Conservation (phyloP, 2,113 vertebrate genomes). For the Spilogale gracilis region DNA sequence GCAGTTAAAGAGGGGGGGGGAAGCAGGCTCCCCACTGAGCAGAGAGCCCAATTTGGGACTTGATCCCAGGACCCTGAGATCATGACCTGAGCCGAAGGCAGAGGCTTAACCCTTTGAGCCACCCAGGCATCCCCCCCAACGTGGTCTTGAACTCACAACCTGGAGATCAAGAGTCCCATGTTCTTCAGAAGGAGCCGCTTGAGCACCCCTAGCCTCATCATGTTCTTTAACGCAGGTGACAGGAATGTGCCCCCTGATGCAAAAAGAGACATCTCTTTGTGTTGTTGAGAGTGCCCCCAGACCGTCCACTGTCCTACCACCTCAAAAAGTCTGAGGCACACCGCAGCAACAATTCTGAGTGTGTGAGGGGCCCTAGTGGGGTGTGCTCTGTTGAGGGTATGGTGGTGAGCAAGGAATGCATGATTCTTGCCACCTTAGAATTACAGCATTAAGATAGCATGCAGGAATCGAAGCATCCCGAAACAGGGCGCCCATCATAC, state of each 20-base stretch:
- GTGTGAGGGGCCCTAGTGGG: background rate
- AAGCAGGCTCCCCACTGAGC: no score
- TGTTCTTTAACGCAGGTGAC: background rate
- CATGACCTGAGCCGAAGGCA: no score
- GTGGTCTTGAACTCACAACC: background rate
- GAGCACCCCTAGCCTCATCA: background rate
- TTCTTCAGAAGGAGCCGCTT: background rate
- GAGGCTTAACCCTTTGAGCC: no score
- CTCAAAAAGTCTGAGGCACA: background rate
- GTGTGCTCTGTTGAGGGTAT: background rate
- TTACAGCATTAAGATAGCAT: background rate
- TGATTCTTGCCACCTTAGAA: background rate
- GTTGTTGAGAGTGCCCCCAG: background rate
- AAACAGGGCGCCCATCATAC: no score
- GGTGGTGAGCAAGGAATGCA: background rate
- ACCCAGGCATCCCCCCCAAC: no score
- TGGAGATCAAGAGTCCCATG: background rate
- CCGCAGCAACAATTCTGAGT: background rate
- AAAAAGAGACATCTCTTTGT: rapidly evolving
- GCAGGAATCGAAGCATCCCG: background rate
- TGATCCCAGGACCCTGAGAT: no score
- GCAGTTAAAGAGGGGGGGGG: no score
- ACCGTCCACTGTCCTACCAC: no score
- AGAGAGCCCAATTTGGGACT: no score
- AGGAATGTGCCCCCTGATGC: background rate